These are phyloP conservation scores for Lasioglossum malachurum DNA, from an alignment of 2,888 invertebrate species.

Conservation along the genomic window DNA sequence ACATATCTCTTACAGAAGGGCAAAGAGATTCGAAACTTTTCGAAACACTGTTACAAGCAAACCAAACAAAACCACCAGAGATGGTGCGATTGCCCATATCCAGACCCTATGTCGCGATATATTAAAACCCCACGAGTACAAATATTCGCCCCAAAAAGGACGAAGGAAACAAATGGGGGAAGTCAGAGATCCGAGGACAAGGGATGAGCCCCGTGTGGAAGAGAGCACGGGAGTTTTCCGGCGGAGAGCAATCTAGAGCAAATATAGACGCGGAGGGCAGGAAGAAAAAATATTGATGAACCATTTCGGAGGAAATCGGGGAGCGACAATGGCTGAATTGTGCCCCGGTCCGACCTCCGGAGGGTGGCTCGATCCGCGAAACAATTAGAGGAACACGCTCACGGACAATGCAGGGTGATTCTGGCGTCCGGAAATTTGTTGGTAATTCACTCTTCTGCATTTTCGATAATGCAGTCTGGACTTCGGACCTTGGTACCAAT, in stretches of 20 bases:
- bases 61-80: background rate
- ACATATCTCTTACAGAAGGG: background rate
- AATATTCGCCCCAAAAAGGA: background rate
- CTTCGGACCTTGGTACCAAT: constrained; percentile 5
- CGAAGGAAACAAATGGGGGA: constrained; percentile 13
- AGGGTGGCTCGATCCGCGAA: background rate
- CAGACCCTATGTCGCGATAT: background rate
- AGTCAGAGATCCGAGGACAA: constrained; percentile 22
- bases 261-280: constrained; percentile 20
- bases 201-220: constrained; percentile 26
- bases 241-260: constrained; percentile 20
- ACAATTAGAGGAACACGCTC: constrained; percentile 12
- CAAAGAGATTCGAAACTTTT: background rate
- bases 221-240: background rate
- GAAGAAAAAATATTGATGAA: constrained; percentile 30
- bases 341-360: background rate
- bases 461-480: constrained; percentile 7
- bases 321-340: constrained; percentile 11
- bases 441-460: constrained; percentile 6
- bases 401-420: constrained; percentile 5
- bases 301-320: constrained; percentile 18
- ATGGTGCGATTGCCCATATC: background rate
- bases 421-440: constrained; percentile 1
- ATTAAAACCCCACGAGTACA: constrained; percentile 9
- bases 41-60: background rate